These are phyloP conservation scores for Sinella curviseta DNA, from an alignment of 1,140 invertebrate species.

Conservation along the genomic window DNA sequence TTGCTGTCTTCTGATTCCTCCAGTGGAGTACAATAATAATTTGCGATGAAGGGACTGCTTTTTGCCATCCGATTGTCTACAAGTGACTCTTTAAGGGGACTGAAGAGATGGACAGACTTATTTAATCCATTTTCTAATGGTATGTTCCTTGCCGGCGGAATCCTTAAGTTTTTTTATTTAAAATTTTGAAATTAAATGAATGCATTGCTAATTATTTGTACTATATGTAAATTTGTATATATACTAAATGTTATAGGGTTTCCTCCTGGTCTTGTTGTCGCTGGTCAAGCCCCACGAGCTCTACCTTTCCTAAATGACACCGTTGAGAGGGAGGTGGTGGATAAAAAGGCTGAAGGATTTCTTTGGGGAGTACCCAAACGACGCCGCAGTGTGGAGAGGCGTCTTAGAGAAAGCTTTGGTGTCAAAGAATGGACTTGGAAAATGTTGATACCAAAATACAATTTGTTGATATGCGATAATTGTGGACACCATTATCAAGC, in stretches of 20 bases:
- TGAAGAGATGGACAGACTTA: background rate
- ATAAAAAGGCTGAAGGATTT: slow-evolving; percentile 18
- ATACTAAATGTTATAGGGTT: slow-evolving; percentile 13
- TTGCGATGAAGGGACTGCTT: slow-evolving; percentile 1
- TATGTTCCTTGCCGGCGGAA: background rate
- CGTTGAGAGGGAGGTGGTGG: background rate
- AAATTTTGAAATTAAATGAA: background rate
- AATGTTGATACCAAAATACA: background rate
- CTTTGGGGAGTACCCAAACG: slow-evolving; percentile 24
- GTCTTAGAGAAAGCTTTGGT: background rate
- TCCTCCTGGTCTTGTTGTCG: background rate
- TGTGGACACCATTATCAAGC: slow-evolving; percentile 31
- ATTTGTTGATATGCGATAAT: slow-evolving; percentile 16
- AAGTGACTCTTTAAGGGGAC: background rate
- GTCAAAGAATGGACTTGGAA: background rate
- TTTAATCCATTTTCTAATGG: background rate
- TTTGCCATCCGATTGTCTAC: background rate
- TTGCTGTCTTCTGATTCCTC: too few species aligned
- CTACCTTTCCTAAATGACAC: background rate
- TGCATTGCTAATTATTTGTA: background rate
- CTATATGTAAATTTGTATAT: too few species aligned
- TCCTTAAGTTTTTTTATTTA: background rate
- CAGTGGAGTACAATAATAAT: too few species aligned
- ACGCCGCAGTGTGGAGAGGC: background rate
- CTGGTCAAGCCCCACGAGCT: background rate